phyloP scores from a whole-genome alignment of 2,797 vertebrate genomes.

The Carapus acus region DNA sequence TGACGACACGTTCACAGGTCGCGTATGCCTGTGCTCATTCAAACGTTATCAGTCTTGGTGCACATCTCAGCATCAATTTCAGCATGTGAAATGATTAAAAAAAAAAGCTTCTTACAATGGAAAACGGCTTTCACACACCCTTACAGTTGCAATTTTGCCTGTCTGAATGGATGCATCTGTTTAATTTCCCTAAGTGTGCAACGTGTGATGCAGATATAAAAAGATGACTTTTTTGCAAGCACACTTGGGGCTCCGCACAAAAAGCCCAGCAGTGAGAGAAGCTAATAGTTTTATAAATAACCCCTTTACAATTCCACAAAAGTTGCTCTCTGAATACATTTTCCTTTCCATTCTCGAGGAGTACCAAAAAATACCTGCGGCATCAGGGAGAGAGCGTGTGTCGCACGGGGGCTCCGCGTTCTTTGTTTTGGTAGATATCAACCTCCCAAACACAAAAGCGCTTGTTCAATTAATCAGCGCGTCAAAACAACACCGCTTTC shows the following conservation, averaged over 20 bases:
- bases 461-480: slow-evolving; percentile 45
- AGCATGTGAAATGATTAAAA: no score
- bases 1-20: no score
- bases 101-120: slow-evolving; percentile 12
- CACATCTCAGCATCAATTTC: no score
- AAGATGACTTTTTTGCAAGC: no score
- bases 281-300: no score
- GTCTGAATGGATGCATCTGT: slow-evolving; percentile 53
- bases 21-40: no score
- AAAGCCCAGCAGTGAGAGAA: no score
- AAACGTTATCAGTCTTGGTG: no score
- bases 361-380: slow-evolving; percentile 36
- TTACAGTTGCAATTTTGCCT: slow-evolving; percentile 55
- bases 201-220: no score
- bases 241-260: no score
- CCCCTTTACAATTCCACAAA: no score
- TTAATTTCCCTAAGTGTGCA: slow-evolving; percentile 41
- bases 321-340: no score
- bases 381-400: not conserved
- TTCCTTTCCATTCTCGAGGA: slow-evolving; percentile 11
- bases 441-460: slow-evolving; percentile 36
- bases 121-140: slow-evolving; percentile 37
- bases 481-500: slow-evolving; percentile 44
- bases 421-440: slow-evolving; percentile 26
- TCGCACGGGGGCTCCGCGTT: slow-evolving; percentile 6